These are phyloP conservation scores for Gallinago undulata DNA, from an alignment of 2,113 vertebrate species.

Conservation along the genomic window DNA sequence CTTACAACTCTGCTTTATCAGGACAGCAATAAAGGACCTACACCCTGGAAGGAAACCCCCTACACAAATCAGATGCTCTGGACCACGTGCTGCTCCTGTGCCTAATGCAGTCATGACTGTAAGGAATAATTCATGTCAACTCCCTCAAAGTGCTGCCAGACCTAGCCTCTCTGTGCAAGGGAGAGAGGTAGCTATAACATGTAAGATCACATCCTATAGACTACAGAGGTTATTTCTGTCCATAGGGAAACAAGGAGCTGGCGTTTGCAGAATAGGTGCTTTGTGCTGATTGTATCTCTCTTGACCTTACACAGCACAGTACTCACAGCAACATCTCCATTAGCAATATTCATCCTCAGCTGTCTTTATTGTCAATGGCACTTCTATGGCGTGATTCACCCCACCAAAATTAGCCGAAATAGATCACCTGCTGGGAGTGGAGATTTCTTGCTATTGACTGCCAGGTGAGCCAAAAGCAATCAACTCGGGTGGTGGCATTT, in stretches of 20 bases:
- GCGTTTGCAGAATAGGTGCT: not conserved
- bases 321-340: not conserved
- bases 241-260: not conserved
- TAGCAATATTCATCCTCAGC: not conserved
- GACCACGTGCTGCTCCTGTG: fast-evolving
- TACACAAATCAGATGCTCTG: not conserved
- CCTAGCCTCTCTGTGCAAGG: not conserved
- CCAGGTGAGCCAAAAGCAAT: not conserved
- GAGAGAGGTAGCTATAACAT: not conserved
- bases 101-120: not conserved
- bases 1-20: not conserved
- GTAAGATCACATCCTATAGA: not conserved
- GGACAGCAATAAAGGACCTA: not conserved
- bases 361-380: not conserved
- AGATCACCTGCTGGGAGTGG: fast-evolving
- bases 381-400: not conserved
- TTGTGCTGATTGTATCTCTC: not conserved
- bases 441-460: not conserved
- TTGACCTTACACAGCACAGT: not conserved
- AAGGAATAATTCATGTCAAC: not conserved
- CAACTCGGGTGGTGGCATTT: not conserved
- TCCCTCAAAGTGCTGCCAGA: not conserved
- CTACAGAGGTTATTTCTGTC: not conserved
- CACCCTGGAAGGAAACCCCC: not conserved
- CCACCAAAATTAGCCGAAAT: not conserved